A percentile compares a stretch with the other conserved stretches of the same genome.
phyloP scores from a whole-genome alignment of 2,113 vertebrate genomes.

The Saguinus midas region DNA sequence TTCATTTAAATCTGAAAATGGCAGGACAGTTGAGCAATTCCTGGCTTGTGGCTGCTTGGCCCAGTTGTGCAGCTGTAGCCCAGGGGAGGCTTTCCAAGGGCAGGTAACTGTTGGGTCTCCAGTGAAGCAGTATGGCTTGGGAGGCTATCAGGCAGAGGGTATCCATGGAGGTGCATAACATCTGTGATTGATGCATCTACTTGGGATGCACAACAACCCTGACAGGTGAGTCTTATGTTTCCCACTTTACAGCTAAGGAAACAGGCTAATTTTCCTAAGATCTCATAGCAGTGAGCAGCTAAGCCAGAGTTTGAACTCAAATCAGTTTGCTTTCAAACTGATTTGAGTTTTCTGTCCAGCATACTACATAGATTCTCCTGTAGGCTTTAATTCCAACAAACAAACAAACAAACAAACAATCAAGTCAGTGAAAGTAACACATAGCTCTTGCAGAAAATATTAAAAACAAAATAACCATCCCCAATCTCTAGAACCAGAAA shows the following conservation, averaged over 20 bases:
- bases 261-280: neutral
- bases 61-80: neutral
- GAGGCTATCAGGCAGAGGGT: neutral
- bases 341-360: neutral
- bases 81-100: neutral
- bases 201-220: neutral
- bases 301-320: constrained; percentile 27
- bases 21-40: neutral
- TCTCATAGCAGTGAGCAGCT: neutral
- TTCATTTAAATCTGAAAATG: constrained; percentile 21
- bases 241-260: neutral
- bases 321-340: constrained; percentile 24
- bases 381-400: neutral
- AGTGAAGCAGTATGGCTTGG: neutral
- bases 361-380: neutral
- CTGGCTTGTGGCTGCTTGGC: neutral
- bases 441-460: neutral
- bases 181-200: neutral
- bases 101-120: neutral
- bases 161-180: neutral
- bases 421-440: neutral
- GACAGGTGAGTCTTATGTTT: neutral
- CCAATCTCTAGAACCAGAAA: neutral
- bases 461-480: neutral
- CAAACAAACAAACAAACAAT: neutral